Evolutionary conservation across 2,113 vertebrate genomes (phyloP).

Genomic region (Vulpes ferrilata): DNA sequence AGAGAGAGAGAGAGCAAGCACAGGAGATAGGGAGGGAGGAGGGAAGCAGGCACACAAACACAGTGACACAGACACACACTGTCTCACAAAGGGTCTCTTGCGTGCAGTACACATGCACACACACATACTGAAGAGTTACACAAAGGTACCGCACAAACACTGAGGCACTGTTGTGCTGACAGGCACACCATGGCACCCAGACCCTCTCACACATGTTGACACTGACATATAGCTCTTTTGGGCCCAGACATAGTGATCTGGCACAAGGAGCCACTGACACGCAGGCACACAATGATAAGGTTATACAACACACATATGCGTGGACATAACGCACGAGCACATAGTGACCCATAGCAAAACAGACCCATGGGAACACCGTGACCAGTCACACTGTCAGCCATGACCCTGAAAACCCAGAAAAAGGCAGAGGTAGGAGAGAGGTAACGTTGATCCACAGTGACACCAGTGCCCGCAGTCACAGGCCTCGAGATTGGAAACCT

Average conservation of each 20-base stretch:
- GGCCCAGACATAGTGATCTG: neutral
- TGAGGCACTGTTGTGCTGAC: neutral
- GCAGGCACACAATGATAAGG: neutral
- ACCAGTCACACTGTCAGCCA: neutral
- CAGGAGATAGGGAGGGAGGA: conserved; percentile 51
- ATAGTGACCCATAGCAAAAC: neutral
- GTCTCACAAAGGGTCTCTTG: conserved; percentile 68
- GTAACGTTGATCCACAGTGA: conserved; percentile 48
- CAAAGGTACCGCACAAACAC: neutral
- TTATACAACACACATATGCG: rapidly evolving
- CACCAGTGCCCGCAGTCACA: conserved; percentile 18
- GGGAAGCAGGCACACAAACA: conserved; percentile 62
- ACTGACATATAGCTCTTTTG: neutral
- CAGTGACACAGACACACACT: neutral
- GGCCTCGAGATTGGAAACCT: conserved; percentile 44
- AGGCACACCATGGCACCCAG: neutral
- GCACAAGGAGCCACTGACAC: neutral
- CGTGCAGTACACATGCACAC: neutral
- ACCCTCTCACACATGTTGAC: neutral
- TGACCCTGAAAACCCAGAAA: conserved; percentile 56
- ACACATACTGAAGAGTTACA: neutral
- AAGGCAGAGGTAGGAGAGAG: conserved; percentile 49
- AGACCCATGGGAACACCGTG: neutral
- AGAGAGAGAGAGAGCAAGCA: conserved; percentile 22
- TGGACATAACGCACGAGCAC: rapidly evolving